Percentiles rank a stretch among this genome's conserved stretches.
phyloP scores from a whole-genome alignment of 2,888 invertebrate genomes.

The Acleris emargana region DNA sequence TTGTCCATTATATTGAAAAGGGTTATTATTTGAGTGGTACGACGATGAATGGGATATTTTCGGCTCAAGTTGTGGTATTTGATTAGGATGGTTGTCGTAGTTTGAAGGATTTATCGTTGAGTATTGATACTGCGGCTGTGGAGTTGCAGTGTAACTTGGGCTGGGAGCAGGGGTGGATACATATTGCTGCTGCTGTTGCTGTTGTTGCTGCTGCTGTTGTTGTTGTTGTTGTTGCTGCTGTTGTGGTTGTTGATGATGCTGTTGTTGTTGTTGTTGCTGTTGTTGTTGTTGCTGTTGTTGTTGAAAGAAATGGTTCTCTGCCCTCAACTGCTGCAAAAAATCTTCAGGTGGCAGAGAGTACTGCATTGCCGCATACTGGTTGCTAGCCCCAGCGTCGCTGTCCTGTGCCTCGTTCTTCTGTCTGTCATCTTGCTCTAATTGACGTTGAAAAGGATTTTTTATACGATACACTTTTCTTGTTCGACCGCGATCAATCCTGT shows the following conservation, averaged over 20 bases:
- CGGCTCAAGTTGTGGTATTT: conserved; percentile 58
- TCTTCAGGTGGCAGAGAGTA: conserved; percentile 79
- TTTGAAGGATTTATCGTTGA: conserved; percentile 61
- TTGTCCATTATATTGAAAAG: conserved; percentile 61
- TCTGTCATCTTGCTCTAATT: conserved; percentile 55
- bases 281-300: conserved; percentile 35
- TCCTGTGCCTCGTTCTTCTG: conserved; percentile 58
- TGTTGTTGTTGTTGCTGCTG: conserved; percentile 46
- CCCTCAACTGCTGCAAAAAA: conserved; percentile 73
- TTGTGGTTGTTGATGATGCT: conserved; percentile 45
- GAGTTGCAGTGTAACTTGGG: conserved; percentile 70
- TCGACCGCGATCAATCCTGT: conserved; percentile 58
- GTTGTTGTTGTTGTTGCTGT: conserved; percentile 52
- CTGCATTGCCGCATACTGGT: conserved; percentile 77
- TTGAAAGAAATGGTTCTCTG: conserved; percentile 64
- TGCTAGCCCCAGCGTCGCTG: conserved; percentile 73
- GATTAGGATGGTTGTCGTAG: conserved; percentile 62
- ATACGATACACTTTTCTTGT: conserved; percentile 72
- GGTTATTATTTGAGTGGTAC: conserved; percentile 58
- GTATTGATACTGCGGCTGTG: conserved; percentile 72
- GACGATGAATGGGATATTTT: conserved; percentile 58
- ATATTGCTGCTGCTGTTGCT: conserved; percentile 33
- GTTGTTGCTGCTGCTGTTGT: conserved; percentile 25
- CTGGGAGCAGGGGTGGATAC: conserved; percentile 66
- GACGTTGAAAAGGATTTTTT: conserved; percentile 74